A percentile compares a stretch with the other conserved stretches of the same genome.
phyloP scores from a whole-genome alignment of 2,888 invertebrate species.

The Graphium colonna region DNA sequence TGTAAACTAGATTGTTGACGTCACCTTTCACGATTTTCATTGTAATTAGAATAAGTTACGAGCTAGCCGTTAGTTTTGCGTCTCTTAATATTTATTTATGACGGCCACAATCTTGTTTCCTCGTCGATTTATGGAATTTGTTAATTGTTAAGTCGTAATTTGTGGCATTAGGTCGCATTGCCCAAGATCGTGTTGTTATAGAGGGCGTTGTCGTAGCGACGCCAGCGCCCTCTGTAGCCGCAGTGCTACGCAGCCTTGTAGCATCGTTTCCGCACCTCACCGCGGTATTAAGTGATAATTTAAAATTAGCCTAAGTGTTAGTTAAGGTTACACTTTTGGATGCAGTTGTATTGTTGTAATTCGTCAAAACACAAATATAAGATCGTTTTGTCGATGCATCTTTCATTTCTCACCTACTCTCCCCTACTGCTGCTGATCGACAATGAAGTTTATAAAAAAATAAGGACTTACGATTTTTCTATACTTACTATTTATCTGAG shows the following conservation, averaged over 20 bases:
- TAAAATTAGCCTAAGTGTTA: slow-evolving; percentile 50
- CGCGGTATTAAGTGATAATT: slow-evolving; percentile 49
- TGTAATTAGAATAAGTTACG: background rate
- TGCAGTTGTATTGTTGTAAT: slow-evolving; percentile 66
- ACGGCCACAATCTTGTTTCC: background rate
- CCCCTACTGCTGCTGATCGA: background rate
- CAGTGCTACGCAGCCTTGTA: background rate
- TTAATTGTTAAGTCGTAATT: background rate
- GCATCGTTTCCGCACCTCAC: slow-evolving; percentile 3
- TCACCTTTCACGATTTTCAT: background rate
- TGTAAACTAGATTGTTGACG: background rate
- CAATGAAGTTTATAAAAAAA: too few species aligned
- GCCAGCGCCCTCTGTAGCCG: slow-evolving; percentile 5
- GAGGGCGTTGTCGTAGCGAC: background rate
- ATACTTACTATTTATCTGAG: too few species aligned
- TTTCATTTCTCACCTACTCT: slow-evolving; percentile 27
- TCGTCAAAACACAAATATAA: slow-evolving; percentile 59
- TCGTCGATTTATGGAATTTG: background rate
- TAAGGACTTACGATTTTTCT: too few species aligned
- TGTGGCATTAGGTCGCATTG: background rate
- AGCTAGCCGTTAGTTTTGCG: background rate
- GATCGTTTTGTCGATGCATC: slow-evolving; percentile 48
- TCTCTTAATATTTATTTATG: background rate
- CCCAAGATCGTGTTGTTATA: too few species aligned
- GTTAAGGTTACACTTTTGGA: slow-evolving; percentile 55